A percentile compares a stretch with the other conserved stretches of the same genome.
phyloP scores from a whole-genome alignment of 2,113 vertebrate species.

The mouse (Mus musculus) region GRCm39 chr13:98215501-98216000 shows the following conservation, averaged over 20 bases:
- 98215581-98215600: constrained; percentile 83
- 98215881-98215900: not conserved
- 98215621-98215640: constrained; percentile 49
- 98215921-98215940: not conserved
- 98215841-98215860: not conserved
- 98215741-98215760: constrained; percentile 44
- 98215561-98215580: constrained; percentile 82
- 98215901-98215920: not conserved
- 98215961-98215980: not conserved
- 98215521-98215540: constrained; percentile 75
- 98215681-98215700: not conserved
- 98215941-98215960: not conserved
- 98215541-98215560: constrained; percentile 80
- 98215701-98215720: constrained; percentile 70
- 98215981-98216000: not conserved
- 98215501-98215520: constrained; percentile 83
- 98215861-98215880: not conserved
- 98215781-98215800: constrained; percentile 38
- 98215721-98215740: constrained; percentile 53
- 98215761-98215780: constrained; percentile 41
- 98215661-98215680: constrained; percentile 54
- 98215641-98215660: constrained; percentile 62
- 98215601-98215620: constrained; percentile 69
- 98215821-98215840: not conserved
- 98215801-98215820: constrained; percentile 41